phyloP scores from a whole-genome alignment of 1,140 invertebrate species.

The Melitaea cinxia region DNA sequence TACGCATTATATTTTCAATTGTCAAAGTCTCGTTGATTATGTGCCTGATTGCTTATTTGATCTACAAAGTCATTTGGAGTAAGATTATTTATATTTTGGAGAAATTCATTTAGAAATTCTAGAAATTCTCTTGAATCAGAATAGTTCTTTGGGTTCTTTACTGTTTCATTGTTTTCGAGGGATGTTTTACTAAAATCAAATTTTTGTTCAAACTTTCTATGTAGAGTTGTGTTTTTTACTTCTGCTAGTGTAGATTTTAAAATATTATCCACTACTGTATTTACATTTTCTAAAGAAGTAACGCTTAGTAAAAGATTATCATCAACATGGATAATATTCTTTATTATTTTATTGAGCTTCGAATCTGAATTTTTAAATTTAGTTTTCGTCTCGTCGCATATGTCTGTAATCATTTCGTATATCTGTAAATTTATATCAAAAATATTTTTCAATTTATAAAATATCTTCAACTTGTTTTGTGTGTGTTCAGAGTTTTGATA shows the following conservation, averaged over 20 bases:
- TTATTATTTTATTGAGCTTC: background rate
- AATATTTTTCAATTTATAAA: conserved; percentile 30
- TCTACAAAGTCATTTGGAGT: background rate
- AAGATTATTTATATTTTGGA: background rate
- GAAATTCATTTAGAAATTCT: background rate
- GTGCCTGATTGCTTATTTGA: background rate
- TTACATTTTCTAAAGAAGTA: background rate
- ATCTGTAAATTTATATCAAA: conserved; percentile 17
- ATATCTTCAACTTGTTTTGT: conserved; percentile 14
- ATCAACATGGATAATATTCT: background rate
- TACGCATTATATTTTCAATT: too few species aligned
- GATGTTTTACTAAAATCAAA: background rate
- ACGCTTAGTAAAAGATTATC: too few species aligned
- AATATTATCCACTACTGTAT: background rate
- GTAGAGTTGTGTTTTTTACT: background rate
- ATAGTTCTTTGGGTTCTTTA: background rate
- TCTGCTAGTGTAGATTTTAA: background rate
- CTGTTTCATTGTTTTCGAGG: background rate
- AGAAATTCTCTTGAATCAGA: background rate
- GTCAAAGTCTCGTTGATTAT: too few species aligned
- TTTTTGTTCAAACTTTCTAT: too few species aligned
- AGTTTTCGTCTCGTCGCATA: background rate
- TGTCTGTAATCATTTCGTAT: conserved; percentile 1
- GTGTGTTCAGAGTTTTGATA: conserved; percentile 19
- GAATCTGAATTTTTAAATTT: background rate